phyloP scores from a whole-genome alignment of 2,113 vertebrate genomes.

The Thalassarche chlororhynchos region DNA sequence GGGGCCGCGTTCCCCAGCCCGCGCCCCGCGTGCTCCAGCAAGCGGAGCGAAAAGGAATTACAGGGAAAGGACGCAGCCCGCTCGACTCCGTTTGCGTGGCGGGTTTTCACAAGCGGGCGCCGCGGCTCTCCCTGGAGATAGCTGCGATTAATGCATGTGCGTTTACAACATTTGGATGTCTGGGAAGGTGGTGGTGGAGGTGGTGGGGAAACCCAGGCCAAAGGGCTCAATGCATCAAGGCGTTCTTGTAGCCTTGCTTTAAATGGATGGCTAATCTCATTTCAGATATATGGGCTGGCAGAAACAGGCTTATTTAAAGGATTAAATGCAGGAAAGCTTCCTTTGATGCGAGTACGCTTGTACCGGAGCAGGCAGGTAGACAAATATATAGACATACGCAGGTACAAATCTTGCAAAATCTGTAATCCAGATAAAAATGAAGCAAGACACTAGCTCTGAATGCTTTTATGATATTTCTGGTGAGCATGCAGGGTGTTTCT shows the following conservation, averaged over 20 bases:
- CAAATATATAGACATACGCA: background rate
- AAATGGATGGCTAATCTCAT: background rate
- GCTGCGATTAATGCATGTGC: background rate
- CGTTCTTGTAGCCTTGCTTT: background rate
- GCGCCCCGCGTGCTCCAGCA: rapidly evolving
- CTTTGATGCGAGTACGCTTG: background rate
- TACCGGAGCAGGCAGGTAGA: background rate
- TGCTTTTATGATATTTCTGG: background rate
- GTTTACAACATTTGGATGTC: too few relatives aligned
- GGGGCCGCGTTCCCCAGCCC: background rate
- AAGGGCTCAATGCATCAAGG: background rate
- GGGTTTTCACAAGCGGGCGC: background rate
- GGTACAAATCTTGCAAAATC: background rate
- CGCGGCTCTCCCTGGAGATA: background rate
- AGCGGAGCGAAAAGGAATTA: background rate
- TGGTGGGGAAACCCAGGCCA: background rate
- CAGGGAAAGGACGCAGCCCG: background rate
- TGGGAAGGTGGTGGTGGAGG: background rate
- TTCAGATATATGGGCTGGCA: background rate
- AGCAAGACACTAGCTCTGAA: background rate
- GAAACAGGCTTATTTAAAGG: background rate
- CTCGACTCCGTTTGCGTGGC: background rate
- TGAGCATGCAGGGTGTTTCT: background rate
- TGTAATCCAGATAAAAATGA: background rate
- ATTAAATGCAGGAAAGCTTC: background rate